Base-by-base conservation (phyloP, 2,888 invertebrate species). In the Mesochorus sp. region DNA sequence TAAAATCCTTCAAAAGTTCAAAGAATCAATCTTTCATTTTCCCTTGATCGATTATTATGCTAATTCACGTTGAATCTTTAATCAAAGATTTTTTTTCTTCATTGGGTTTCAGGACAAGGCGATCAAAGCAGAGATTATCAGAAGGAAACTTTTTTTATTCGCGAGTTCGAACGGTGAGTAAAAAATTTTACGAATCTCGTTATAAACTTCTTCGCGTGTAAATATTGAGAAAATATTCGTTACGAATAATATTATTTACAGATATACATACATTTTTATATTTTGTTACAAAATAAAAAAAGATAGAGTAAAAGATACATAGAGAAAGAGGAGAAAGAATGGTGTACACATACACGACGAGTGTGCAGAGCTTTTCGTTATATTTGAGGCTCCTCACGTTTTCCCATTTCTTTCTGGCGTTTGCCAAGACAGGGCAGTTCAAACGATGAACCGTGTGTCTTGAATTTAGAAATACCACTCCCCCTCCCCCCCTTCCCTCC, bases 401-500 rank as follows among this genome's bases (percentile, higher is more conserved):
- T 74, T 76, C 76, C 76, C 49, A 70, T 76, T 76, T 78, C 77
- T 73, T 59, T 24, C 51, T 66, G 47, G 62, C 78, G 49, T 71
- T 37, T 71, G 68, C 73, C 73, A 74, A 78, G 68, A 64, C 73
- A 78, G 70, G 68, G 64, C 68, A 53, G 73, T 78, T 74, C 73
- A 78, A 78, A 78, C 78, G 68, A 74, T 59, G 68, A 64, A 78
- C 57, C 78, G 42, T 78, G 73, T 53, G 78, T 70, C 73, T 57
- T 59, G 78, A 78, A 78, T 78, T 73, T 78, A 55, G 66, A 66
- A 39, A 66, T 66, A 47, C 34, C 53, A 24, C 24, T 24, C 47
- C 39, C 49, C 39, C 28, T 24, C 42, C 42, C 17, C 31, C 19
- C n/a, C n/a, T n/a, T 26, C 53, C 24, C 19, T 39, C 31, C 42